Evolutionary conservation across 2,113 vertebrate species (phyloP).

Genomic region (Cynopterus brachyotis): DNA sequence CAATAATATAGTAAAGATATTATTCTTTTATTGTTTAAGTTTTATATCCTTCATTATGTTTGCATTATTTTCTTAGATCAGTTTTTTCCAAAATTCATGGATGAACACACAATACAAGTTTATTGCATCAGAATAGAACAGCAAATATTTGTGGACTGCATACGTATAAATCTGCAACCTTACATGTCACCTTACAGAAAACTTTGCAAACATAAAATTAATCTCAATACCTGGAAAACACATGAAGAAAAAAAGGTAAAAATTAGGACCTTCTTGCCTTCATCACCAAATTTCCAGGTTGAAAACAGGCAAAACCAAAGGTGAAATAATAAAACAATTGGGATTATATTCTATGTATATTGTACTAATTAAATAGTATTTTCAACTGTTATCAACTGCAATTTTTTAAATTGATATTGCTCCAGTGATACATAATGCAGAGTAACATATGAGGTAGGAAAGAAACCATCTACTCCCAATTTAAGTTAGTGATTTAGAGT

Average conservation of each 20-base stretch:
- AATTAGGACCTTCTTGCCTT: background rate
- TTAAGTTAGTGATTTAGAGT: background rate
- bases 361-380: background rate
- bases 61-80: background rate
- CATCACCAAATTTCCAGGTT: background rate
- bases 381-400: background rate
- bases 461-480: background rate
- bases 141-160: background rate
- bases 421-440: background rate
- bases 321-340: background rate
- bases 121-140: background rate
- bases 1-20: background rate
- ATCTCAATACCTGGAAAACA: background rate
- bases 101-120: background rate
- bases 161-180: background rate
- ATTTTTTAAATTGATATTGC: background rate
- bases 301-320: background rate
- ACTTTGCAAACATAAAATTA: conserved; percentile 8
- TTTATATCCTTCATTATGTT: background rate
- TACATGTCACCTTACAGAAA: background rate
- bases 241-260: background rate
- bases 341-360: background rate
- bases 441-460: background rate
- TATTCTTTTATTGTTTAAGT: background rate
- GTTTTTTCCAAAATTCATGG: background rate